Percentiles rank a stretch among this genome's conserved stretches.
Conservation (phyloP, 1,140 invertebrate genomes). For the Muscidifurax raptorellus region DNA sequence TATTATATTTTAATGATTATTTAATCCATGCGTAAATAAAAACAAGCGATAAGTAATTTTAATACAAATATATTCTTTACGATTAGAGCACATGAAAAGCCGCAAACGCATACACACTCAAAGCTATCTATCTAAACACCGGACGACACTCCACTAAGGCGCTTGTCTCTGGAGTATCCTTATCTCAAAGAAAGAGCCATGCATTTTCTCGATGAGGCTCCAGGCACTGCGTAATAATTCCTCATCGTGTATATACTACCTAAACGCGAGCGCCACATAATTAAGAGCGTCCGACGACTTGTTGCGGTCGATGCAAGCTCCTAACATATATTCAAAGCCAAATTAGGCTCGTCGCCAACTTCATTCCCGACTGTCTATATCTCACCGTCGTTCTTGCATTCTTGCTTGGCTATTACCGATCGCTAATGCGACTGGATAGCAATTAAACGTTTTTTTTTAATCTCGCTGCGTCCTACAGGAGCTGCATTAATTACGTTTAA, state of each 20-base stretch:
- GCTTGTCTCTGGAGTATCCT: too few species aligned
- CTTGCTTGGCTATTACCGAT: background rate
- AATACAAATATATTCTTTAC: too few species aligned
- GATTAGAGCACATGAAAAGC: too few species aligned
- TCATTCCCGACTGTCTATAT: background rate
- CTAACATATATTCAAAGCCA: too few species aligned
- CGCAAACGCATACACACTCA: too few species aligned
- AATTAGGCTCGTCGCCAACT: conserved; percentile 34
- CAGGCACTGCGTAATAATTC: background rate
- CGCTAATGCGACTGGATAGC: conserved; percentile 1
- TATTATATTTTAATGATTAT: background rate
- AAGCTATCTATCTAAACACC: background rate
- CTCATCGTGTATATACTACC: background rate
- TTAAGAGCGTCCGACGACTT: conserved; percentile 18
- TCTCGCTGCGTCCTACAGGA: background rate
- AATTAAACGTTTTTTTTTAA: background rate
- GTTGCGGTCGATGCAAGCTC: conserved; percentile 12
- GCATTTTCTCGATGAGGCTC: background rate
- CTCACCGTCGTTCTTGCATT: background rate
- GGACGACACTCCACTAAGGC: background rate
- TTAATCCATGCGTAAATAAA: background rate
- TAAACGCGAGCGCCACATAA: conserved; percentile 22
- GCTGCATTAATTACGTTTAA: background rate
- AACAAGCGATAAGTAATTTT: background rate
- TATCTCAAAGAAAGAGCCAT: too few species aligned